Evolutionary conservation across 2,113 vertebrate species (phyloP).

Genomic region (Prunella fulvescens): DNA sequence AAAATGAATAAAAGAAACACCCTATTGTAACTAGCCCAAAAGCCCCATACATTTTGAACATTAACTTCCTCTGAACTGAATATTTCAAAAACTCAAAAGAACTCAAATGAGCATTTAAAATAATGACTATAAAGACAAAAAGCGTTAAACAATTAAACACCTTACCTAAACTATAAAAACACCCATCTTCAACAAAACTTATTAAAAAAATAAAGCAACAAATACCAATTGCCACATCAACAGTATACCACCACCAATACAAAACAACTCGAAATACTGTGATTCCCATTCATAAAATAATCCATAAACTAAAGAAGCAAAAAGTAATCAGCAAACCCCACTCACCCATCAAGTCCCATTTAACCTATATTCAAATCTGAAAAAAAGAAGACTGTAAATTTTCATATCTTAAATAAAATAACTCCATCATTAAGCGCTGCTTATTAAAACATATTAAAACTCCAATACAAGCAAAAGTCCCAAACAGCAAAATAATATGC

Average conservation of each 20-base stretch:
- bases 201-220: not conserved
- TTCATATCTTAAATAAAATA: not conserved
- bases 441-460: not conserved
- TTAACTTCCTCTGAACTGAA: not conserved
- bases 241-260: not conserved
- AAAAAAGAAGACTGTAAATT: not conserved
- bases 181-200: not conserved
- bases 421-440: accelerated
- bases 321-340: not conserved
- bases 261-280: not conserved
- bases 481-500: not conserved
- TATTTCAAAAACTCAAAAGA: not conserved
- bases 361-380: not conserved
- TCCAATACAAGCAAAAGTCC: not conserved
- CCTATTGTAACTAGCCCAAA: not conserved
- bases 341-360: not conserved
- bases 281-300: not conserved
- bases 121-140: not conserved
- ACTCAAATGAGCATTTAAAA: not conserved
- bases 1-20: not conserved
- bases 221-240: not conserved
- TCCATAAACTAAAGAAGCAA: accelerated
- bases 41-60: not conserved
- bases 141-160: not conserved
- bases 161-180: not conserved